These are phyloP conservation scores for Euura lappo DNA, from an alignment of 1,140 invertebrate species.

Conservation along the genomic window DNA sequence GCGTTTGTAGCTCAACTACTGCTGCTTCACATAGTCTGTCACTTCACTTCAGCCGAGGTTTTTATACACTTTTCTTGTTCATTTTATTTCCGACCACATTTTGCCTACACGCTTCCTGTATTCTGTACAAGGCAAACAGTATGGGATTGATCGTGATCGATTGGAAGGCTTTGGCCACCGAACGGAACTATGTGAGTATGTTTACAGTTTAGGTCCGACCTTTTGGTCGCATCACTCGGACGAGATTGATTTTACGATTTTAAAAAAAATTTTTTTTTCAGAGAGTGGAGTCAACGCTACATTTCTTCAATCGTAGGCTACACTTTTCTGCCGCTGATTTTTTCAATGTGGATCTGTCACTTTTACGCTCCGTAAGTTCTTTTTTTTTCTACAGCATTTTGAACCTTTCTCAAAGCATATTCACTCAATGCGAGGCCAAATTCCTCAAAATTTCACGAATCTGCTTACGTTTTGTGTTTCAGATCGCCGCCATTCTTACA, in stretches of 20 bases:
- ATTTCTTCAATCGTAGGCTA: conserved; percentile 46
- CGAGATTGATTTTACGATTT: conserved; percentile 14
- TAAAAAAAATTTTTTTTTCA: conserved; percentile 10
- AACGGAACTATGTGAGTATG: conserved; percentile 22
- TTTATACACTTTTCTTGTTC: not conserved
- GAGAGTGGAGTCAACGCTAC: conserved; percentile 38
- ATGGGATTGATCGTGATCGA: conserved; percentile 41
- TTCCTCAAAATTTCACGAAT: not conserved
- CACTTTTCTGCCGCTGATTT: conserved; percentile 51
- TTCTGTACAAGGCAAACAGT: conserved; percentile 45
- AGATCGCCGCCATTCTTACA: conserved; percentile 42
- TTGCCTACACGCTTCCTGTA: not conserved
- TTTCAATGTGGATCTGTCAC: conserved; percentile 48
- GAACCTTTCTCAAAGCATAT: no score
- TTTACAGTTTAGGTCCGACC: conserved; percentile 16
- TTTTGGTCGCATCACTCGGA: not conserved
- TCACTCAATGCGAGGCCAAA: not conserved
- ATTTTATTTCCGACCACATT: not conserved
- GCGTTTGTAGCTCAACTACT: conserved; percentile 40
- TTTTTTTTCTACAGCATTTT: not conserved
- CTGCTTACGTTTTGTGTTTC: not conserved
- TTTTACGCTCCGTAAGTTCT: conserved; percentile 48
- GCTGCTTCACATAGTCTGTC: conserved; percentile 40
- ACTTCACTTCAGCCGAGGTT: conserved; percentile 43
- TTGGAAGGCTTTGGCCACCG: conserved; percentile 28